Percentiles rank a stretch among this genome's conserved stretches.
Evolutionary conservation across 2,797 vertebrate genomes (phyloP).

Genomic region (Hafferia zeledoni): DNA sequence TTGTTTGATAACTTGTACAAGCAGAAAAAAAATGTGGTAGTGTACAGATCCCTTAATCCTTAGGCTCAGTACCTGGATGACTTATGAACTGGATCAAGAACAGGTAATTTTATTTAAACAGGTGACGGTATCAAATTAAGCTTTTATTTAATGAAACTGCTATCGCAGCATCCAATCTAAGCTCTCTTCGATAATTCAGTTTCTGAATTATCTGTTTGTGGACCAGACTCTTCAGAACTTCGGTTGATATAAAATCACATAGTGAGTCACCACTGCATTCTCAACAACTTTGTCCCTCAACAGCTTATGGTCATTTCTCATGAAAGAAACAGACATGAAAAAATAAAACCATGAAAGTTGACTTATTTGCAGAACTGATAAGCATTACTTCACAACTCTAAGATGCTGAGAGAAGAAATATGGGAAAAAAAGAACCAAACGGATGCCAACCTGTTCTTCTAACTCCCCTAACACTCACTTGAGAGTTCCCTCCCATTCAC

Average conservation of each 20-base stretch:
- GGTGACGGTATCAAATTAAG: neutral
- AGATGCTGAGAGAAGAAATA: neutral
- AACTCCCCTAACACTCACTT: neutral
- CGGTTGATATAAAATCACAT: neutral
- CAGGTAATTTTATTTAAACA: neutral
- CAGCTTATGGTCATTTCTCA: neutral
- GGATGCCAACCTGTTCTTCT: neutral
- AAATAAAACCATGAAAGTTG: accelerated
- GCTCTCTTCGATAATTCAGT: neutral
- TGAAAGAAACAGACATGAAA: neutral
- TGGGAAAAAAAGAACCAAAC: accelerated
- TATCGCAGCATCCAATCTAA: neutral
- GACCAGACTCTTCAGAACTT: neutral
- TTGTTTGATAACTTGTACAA: neutral
- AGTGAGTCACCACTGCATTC: neutral
- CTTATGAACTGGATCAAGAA: neutral
- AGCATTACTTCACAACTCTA: neutral
- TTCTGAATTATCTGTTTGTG: neutral
- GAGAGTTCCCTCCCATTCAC: neutral
- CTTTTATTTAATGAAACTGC: neutral
- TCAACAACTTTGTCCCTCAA: neutral
- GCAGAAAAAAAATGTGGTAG: neutral
- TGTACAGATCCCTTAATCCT: neutral
- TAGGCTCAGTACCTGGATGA: neutral
- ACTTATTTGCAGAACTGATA: neutral